A percentile compares a stretch with the other conserved stretches of the same genome.
Conservation (phyloP, 2,888 invertebrate genomes). For the Watsonalla binaria region DNA sequence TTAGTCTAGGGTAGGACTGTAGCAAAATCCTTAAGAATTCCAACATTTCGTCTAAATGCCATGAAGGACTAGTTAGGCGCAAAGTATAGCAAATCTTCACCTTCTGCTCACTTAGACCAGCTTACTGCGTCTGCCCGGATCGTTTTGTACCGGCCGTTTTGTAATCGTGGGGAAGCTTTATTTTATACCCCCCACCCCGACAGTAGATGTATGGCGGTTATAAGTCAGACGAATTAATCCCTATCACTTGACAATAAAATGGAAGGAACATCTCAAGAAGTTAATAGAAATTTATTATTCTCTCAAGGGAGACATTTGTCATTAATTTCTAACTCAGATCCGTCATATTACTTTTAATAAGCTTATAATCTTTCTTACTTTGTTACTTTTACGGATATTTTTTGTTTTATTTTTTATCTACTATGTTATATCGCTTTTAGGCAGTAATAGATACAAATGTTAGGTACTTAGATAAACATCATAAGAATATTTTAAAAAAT, state of each 20-base stretch:
- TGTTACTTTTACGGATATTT: neutral
- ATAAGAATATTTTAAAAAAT: too few species aligned
- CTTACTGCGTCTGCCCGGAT: slow-evolving; percentile 60
- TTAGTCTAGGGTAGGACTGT: too few species aligned
- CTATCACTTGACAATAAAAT: slow-evolving; percentile 75
- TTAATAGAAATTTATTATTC: slow-evolving; percentile 72
- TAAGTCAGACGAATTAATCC: slow-evolving; percentile 78
- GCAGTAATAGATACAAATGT: too few species aligned
- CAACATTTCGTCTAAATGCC: too few species aligned
- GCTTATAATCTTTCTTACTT: too few species aligned
- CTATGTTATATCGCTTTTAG: too few species aligned
- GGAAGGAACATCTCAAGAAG: slow-evolving; percentile 72
- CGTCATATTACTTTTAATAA: neutral
- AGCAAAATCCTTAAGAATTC: too few species aligned
- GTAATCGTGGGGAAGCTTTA: slow-evolving; percentile 73
- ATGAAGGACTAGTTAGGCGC: too few species aligned
- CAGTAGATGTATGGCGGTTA: slow-evolving; percentile 76
- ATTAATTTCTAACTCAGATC: slow-evolving; percentile 33
- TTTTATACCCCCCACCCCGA: slow-evolving; percentile 64
- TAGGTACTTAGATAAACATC: too few species aligned
- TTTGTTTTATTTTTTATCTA: slow-evolving; percentile 5
- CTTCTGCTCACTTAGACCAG: slow-evolving; percentile 49
- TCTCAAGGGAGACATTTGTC: slow-evolving; percentile 42
- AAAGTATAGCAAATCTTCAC: slow-evolving; percentile 28
- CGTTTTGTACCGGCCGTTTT: slow-evolving; percentile 54